Conservation (phyloP, 37 sponge, comb jelly and placozoan species). For the Chondrilla cf. caribensis region DNA sequence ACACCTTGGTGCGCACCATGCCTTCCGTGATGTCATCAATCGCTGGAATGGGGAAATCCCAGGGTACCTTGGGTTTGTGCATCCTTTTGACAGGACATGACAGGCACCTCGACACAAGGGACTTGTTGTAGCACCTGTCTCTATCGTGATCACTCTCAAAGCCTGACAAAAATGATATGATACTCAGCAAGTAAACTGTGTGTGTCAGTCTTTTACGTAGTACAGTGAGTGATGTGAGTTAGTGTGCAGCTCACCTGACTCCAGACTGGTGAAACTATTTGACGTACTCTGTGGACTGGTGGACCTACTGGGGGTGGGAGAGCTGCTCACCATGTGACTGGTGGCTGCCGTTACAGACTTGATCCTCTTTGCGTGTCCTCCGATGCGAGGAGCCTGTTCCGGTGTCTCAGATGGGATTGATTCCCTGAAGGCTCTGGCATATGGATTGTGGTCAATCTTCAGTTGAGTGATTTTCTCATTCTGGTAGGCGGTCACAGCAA, state of each 20-base stretch:
- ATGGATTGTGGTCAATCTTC: conserved; percentile 69
- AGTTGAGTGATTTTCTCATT: conserved; percentile 65
- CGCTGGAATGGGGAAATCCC: neutral
- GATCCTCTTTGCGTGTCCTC: conserved; percentile 13
- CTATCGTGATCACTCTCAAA: conserved; percentile 19
- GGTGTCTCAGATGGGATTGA: conserved; percentile 27
- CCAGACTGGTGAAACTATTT: conserved; percentile 4
- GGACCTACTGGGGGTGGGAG: neutral
- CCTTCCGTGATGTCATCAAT: neutral
- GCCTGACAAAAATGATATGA: neutral
- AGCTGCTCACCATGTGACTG: too few relatives aligned
- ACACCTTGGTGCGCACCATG: neutral
- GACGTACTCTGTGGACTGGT: conserved; percentile 15
- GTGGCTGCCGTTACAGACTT: neutral
- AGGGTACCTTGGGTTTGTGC: neutral
- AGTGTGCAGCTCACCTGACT: neutral
- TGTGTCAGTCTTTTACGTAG: too few relatives aligned
- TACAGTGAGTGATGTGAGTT: too few relatives aligned
- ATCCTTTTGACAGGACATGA: neutral
- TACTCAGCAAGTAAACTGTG: too few relatives aligned
- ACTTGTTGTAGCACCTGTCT: neutral
- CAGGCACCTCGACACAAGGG: neutral
- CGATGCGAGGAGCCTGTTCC: neutral
- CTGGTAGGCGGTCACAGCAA: conserved; percentile 86
- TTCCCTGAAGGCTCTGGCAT: conserved; percentile 69